A percentile compares a stretch with the other conserved stretches of the same genome.
phyloP scores from a whole-genome alignment of 2,888 invertebrate species.

The Dusona sp. region DNA sequence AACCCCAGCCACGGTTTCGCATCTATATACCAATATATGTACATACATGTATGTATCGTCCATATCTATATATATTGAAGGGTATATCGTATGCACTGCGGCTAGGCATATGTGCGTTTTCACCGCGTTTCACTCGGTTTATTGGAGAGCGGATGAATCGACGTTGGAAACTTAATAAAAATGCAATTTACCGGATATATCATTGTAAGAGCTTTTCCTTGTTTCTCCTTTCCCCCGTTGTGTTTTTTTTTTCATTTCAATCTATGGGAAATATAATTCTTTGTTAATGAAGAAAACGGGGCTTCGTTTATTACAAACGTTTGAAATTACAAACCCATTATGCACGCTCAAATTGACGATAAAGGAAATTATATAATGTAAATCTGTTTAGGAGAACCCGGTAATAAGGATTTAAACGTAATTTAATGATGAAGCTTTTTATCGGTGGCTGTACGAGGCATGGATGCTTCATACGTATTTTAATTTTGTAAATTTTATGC shows the following conservation, averaged over 20 bases:
- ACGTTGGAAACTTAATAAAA: constrained; percentile 64
- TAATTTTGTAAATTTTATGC: not conserved
- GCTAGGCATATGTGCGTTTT: constrained; percentile 38
- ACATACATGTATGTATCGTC: not conserved
- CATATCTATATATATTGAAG: not conserved
- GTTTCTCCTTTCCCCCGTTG: not conserved
- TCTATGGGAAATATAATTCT: constrained; percentile 12
- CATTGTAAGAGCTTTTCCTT: constrained; percentile 46
- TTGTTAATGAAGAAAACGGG: constrained; percentile 21
- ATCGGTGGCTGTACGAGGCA: not conserved
- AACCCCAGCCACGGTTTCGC: constrained; percentile 15
- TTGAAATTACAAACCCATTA: not conserved
- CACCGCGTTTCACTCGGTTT: constrained; percentile 57
- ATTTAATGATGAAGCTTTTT: not conserved
- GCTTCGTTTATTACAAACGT: not conserved
- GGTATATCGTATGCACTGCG: constrained; percentile 33
- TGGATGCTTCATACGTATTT: not conserved
- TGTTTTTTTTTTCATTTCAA: not conserved
- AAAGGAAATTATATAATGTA: constrained; percentile 1
- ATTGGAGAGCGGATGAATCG: constrained; percentile 65
- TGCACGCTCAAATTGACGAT: constrained; percentile 9
- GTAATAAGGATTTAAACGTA: not conserved
- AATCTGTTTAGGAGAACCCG: not conserved
- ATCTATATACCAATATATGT: not conserved
- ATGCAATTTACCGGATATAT: constrained; percentile 66